Conservation (phyloP, 2,888 invertebrate genomes). For the Diabrotica balteata region DNA sequence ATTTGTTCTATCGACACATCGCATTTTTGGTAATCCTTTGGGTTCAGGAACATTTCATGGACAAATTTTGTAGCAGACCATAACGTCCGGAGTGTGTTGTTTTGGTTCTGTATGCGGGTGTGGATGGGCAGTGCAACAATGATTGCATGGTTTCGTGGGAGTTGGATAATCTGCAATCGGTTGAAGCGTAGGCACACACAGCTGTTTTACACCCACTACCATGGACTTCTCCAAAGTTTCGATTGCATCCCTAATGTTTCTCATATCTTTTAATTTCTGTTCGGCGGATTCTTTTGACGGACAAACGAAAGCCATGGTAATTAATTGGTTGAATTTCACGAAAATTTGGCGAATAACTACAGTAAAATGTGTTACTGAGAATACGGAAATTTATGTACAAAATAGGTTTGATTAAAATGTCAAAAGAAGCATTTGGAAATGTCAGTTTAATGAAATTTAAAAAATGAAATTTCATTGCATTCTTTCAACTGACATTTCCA, state of each 20-base stretch:
- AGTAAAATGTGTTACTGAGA: constrained; percentile 8
- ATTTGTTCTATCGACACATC: constrained; percentile 44
- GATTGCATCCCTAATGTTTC: constrained; percentile 49
- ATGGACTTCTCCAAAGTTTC: constrained; percentile 49
- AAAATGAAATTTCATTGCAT: no score
- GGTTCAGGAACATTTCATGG: constrained; percentile 7
- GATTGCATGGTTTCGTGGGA: not conserved
- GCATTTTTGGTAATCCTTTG: constrained; percentile 15
- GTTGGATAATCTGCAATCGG: constrained; percentile 43
- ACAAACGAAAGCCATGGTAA: constrained; percentile 49
- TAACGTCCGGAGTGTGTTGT: constrained; percentile 60
- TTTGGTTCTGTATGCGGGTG: not conserved
- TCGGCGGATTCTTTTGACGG: constrained; percentile 48
- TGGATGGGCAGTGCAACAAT: not conserved
- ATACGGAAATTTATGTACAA: constrained; percentile 8
- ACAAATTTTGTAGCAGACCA: constrained; percentile 52
- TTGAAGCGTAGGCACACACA: constrained; percentile 60
- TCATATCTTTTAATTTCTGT: constrained; percentile 46
- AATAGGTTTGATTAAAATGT: not conserved
- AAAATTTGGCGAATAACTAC: constrained; percentile 29
- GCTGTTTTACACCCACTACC: constrained; percentile 52
- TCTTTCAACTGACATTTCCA: no score
- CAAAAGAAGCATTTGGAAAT: no score
- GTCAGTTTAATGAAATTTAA: no score
- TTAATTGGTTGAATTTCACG: constrained; percentile 25